Evolutionary conservation across 2,888 invertebrate species (phyloP), one percentile per base, ranked within the genome.

Genomic region (Polydrusus tereticollis): DNA sequence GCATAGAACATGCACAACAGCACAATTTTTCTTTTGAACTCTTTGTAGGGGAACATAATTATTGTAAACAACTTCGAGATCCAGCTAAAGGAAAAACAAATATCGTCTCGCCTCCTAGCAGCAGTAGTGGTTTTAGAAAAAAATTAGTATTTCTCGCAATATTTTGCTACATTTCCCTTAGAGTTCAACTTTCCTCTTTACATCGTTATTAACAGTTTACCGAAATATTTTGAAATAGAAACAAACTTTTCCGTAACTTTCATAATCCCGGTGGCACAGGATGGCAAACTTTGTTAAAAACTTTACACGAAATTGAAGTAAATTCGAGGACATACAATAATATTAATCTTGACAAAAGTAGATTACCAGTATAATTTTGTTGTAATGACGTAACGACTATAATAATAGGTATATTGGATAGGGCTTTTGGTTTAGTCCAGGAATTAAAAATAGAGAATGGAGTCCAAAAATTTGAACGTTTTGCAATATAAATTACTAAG

Each of bases 301-400:
- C 63, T 69, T 69, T 63, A 29, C 63, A 38, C 52, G 50, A 57
- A 65, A 64, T 67, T 21, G 68, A 41, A 33, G 64, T 68, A 68
- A 68, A 63, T 63, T 72, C 63, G 68, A 77, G 78, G 78, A 79
- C 79, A 71, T 68, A 72, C 68, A 68, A 74, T 74, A 74, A 71
- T 74, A 71, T 74, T 71, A 74, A 74, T 74, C 62, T 67, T 60
- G 59, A 62, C 67, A 60, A 64, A 71, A 74, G 71, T 71, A 65
- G 74, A 74, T 74, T 74, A 63, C 52, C 62, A 68, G 68, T 59
- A 68, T 70, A 74, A 71, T 71, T 60, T 68, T 64, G 36, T 60
- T 68, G 63, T 74, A 69, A 74, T 68, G 68, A 74, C 64, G 64
- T 74, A 74, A 70, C 70, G 52, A 68, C 67, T 67, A 68, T 73